Evolutionary conservation across 2,888 invertebrate species (phyloP).

Genomic region (Machimus rusticus): DNA sequence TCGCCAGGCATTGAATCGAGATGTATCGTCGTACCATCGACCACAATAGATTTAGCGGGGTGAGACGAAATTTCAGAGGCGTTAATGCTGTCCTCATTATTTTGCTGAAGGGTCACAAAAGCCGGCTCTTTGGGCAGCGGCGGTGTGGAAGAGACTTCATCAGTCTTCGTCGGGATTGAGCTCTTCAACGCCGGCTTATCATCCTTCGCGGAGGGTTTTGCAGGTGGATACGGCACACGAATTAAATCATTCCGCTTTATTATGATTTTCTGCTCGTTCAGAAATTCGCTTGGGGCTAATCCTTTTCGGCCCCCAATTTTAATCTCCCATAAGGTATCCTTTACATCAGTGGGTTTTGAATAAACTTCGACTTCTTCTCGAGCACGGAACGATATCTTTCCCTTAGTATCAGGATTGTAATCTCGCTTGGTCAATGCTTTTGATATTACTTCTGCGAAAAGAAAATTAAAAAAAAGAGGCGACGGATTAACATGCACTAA

Average conservation of each 20-base stretch:
- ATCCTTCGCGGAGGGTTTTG: neutral
- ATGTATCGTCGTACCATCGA: conserved; percentile 51
- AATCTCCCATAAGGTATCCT: conserved; percentile 70
- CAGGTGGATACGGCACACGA: neutral
- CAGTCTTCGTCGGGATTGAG: neutral
- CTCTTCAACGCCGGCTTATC: neutral
- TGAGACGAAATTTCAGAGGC: neutral
- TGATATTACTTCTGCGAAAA: conserved; percentile 60
- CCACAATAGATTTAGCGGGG: conserved; percentile 52
- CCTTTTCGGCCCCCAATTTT: conserved; percentile 74
- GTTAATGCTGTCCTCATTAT: neutral
- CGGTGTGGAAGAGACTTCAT: neutral
- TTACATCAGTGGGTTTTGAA: conserved; percentile 75
- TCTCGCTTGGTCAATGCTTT: conserved; percentile 67
- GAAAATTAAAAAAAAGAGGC: neutral
- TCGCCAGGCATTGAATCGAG: conserved; percentile 25
- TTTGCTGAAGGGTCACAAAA: neutral
- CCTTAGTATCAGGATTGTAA: conserved; percentile 67
- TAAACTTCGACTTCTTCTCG: conserved; percentile 69
- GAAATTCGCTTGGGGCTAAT: conserved; percentile 68
- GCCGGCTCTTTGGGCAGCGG: neutral
- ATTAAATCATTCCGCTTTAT: conserved; percentile 61
- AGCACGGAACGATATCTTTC: conserved; percentile 69
- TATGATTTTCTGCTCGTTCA: conserved; percentile 69
- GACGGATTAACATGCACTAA: neutral